These are phyloP conservation scores for Acomys russatus DNA, from an alignment of 2,797 vertebrate species.

Conservation along the genomic window DNA sequence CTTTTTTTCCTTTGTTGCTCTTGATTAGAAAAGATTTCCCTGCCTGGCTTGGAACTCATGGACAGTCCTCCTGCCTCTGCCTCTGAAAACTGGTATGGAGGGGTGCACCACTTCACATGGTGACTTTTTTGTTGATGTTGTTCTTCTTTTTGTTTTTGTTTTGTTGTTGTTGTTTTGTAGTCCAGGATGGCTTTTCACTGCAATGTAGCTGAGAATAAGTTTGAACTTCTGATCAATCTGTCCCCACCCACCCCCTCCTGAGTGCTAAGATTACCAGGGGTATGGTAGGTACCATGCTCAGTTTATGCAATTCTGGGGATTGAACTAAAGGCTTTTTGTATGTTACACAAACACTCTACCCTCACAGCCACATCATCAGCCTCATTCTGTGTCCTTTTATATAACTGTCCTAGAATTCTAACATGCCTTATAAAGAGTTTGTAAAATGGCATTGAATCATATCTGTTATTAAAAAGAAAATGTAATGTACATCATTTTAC, in stretches of 20 bases:
- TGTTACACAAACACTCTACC: neutral
- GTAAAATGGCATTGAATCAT: conserved; percentile 63
- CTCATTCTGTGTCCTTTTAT: conserved; percentile 50
- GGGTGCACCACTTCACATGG: neutral
- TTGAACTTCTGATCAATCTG: neutral
- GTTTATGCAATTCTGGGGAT: neutral
- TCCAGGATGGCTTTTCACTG: neutral
- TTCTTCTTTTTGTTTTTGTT: neutral
- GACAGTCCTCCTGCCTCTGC: neutral
- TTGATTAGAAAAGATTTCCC: neutral
- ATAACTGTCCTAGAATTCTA: conserved; percentile 64
- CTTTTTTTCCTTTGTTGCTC: neutral
- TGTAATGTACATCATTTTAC: conserved; percentile 61
- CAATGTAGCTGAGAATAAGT: neutral
- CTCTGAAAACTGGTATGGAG: neutral
- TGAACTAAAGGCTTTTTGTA: neutral
- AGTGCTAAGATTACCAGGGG: neutral
- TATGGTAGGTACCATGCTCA: neutral
- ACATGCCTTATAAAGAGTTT: conserved; percentile 53
- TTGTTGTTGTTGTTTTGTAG: neutral
- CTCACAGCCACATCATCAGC: neutral
- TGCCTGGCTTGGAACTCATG: neutral
- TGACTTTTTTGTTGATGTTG: neutral
- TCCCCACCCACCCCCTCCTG: neutral
- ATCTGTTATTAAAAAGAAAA: conserved; percentile 66